Evolutionary conservation across 2,797 vertebrate species (phyloP).

Genomic region (Darevskia mixta): DNA sequence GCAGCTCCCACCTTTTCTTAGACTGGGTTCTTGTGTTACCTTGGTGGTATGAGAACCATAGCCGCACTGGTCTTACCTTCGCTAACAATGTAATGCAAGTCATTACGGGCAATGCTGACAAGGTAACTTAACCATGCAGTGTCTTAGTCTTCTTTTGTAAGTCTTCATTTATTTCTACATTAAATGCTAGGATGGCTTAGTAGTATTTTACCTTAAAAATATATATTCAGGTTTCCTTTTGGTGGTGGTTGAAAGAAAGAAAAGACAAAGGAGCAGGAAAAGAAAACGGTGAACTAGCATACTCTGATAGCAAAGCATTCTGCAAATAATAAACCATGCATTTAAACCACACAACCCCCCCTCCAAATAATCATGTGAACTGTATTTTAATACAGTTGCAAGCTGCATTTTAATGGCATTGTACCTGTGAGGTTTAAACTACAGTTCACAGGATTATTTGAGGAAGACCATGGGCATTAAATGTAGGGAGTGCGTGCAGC

Average conservation of each 20-base stretch:
- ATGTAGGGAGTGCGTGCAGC: no score
- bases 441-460: no score
- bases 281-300: constrained; percentile 17
- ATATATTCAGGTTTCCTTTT: background rate
- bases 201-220: background rate
- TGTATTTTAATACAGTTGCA: no score
- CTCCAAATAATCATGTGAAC: no score
- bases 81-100: background rate
- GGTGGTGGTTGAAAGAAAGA: background rate
- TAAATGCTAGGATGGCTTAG: background rate
- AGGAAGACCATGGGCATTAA: no score
- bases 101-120: background rate
- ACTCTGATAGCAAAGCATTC: background rate
- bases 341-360: no score
- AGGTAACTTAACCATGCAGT: background rate
- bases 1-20: background rate
- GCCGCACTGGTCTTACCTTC: background rate
- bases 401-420: no score
- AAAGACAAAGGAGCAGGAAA: constrained; percentile 19
- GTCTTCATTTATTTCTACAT: background rate
- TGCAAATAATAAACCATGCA: background rate
- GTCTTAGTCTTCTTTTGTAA: background rate
- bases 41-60: background rate
- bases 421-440: no score
- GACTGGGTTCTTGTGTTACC: constrained; percentile 21